Conservation (phyloP, 2,888 invertebrate species). For the Oegoconia quadripuncta region DNA sequence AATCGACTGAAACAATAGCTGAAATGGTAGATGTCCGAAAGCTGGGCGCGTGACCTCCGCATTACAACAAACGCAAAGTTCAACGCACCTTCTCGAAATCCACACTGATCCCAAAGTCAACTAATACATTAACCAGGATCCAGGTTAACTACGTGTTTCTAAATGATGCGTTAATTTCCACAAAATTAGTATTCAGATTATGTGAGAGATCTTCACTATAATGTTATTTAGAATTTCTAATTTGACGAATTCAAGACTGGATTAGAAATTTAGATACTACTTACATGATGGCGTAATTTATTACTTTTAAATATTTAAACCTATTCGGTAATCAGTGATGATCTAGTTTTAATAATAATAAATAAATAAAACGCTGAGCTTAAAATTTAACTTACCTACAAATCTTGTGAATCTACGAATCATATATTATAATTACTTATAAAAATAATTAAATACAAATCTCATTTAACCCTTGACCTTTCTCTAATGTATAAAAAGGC, state of each 20-base stretch:
- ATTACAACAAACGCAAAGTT: conserved; percentile 40
- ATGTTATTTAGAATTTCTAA: conserved; percentile 2
- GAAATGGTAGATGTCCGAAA: conserved; percentile 28
- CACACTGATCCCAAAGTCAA: conserved; percentile 1
- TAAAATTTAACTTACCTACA: not conserved
- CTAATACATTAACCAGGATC: conserved; percentile 1
- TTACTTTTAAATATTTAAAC: too few relatives aligned
- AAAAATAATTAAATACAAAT: not conserved
- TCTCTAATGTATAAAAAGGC: conserved; percentile 33
- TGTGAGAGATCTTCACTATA: not conserved
- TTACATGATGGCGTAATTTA: not conserved
- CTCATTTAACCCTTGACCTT: conserved; percentile 28
- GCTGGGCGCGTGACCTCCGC: conserved; percentile 31
- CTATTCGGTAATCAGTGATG: not conserved
- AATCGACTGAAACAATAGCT: conserved; percentile 17
- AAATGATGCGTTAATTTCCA: conserved; percentile 8
- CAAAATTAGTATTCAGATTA: conserved; percentile 12
- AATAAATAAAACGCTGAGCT: not conserved
- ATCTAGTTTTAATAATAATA: not conserved
- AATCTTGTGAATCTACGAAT: not conserved
- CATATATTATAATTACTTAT: too few relatives aligned
- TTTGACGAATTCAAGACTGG: conserved; percentile 1
- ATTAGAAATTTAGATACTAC: not conserved
- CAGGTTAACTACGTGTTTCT: conserved; percentile 8
- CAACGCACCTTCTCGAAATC: conserved; percentile 39